Base-by-base conservation (phyloP, 2,888 invertebrate genomes). In the Melinopterus prodromus region DNA sequence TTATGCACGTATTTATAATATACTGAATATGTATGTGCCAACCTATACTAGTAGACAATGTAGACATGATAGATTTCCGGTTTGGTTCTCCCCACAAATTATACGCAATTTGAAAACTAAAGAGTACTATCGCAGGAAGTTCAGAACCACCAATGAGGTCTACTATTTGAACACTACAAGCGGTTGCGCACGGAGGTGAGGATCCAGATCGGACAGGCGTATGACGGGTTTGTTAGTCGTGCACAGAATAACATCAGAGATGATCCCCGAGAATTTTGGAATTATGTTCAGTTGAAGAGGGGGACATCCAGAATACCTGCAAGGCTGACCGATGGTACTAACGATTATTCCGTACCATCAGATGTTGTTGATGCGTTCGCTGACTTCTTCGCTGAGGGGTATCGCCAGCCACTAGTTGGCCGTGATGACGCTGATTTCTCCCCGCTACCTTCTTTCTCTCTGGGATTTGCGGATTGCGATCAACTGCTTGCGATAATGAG, bases 231-330 rank as follows among this genome's bases (percentile, higher is more conserved):
- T 74, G 37, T 37, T 37, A 15, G 6, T 9, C 74, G 5, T n/a
- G 36, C 16, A n/a, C 6, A 72, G 36, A n/a, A 9, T 16, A 16
- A 14, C 15, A 0, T 72, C 16, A 72, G 16, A 6, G 4, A 35
- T 7, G 12, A 7, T 26, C 16, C 35, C 15, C 35, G 26, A 6
- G 36, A 16, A 12, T 16, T 74, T 15, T 74, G 74, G 74, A 37
- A 15, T 1, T 74, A 16, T 74, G 74, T 74, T 35, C 74, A 26
- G 9, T 26, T 16, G 35, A 74, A 9, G 12, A 74, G 5, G 35
- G 26, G 35, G 35, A 74, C 74, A 37, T 26, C 74, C 5, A 16
- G 74, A n/a, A 74, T 74, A 72, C 35, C 35, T 16, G 74, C 36
- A 6, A 26, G 37, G 35, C 15, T 74, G 74, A 37, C 35, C 5